Conservation (phyloP, 2,113 vertebrate genomes). For the Aegithalos caudatus region DNA sequence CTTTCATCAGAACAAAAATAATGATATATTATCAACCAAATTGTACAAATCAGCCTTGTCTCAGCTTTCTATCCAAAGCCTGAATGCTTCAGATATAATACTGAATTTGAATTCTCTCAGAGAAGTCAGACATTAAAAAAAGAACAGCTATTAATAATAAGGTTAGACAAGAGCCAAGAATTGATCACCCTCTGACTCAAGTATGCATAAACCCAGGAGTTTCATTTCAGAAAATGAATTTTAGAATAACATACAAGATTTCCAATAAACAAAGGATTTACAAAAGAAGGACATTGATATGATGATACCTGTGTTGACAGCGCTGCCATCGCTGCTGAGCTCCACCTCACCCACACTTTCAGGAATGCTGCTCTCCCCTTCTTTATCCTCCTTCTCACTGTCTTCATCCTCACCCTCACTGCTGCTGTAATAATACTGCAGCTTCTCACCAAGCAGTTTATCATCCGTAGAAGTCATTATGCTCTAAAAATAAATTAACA, state of each 20-base stretch:
- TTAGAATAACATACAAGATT: neutral
- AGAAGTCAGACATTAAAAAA: neutral
- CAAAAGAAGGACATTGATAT: accelerated
- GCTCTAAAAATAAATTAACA: neutral
- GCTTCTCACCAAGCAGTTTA: conserved; percentile 93
- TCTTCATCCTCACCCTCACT: conserved; percentile 95
- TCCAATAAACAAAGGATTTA: neutral
- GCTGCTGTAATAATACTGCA: conserved; percentile 97
- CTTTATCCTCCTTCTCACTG: conserved; percentile 86
- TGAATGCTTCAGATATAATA: neutral
- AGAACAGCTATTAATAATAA: neutral
- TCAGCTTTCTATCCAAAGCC: neutral
- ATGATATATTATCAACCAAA: neutral
- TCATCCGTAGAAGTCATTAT: conserved; percentile 93
- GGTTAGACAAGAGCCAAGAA: neutral
- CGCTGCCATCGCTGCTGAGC: conserved; percentile 82
- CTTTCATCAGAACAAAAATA: neutral
- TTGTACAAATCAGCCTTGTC: neutral
- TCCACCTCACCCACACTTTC: conserved; percentile 71
- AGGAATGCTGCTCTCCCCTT: conserved; percentile 73
- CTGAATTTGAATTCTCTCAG: neutral
- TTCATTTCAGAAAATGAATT: accelerated
- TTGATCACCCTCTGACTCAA: neutral
- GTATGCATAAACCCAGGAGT: accelerated
- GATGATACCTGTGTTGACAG: conserved; percentile 87